These are phyloP conservation scores for Oreortyx pictus DNA, from an alignment of 2,797 vertebrate genomes.

Conservation along the genomic window DNA sequence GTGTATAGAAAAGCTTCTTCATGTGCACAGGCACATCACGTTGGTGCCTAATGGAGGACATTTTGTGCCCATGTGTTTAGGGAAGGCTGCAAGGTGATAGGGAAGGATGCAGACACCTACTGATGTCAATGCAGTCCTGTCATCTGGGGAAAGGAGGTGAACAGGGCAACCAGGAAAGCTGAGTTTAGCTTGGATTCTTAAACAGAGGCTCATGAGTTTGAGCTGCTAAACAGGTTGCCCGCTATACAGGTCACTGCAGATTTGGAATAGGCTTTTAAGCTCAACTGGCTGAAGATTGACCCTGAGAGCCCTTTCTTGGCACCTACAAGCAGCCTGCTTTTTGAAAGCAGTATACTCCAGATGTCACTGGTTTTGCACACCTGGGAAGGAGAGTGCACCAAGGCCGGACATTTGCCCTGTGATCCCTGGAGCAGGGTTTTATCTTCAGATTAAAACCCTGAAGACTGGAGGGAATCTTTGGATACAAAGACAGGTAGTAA, in stretches of 20 bases:
- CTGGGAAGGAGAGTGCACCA: not conserved
- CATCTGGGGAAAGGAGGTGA: not conserved
- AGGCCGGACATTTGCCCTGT: not conserved
- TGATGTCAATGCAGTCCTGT: not conserved
- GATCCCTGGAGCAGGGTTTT: not conserved
- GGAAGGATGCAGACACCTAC: no score
- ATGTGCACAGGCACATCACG: not conserved
- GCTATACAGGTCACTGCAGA: not conserved
- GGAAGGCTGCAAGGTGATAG: not conserved
- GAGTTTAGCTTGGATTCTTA: not conserved
- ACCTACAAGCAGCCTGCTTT: not conserved
- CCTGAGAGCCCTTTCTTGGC: not conserved
- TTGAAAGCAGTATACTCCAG: not conserved
- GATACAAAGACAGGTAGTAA: not conserved
- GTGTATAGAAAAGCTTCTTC: not conserved
- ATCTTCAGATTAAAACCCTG: not conserved
- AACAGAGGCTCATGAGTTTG: not conserved
- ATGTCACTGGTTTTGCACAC: rapidly evolving
- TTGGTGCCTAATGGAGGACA: not conserved
- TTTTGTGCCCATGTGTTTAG: not conserved
- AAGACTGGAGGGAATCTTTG: not conserved
- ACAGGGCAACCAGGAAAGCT: not conserved
- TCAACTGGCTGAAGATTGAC: not conserved
- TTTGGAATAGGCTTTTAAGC: not conserved
- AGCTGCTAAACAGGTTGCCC: not conserved